These are phyloP conservation scores for Dasyprocta punctata DNA, from an alignment of 2,113 vertebrate species.

Conservation along the genomic window DNA sequence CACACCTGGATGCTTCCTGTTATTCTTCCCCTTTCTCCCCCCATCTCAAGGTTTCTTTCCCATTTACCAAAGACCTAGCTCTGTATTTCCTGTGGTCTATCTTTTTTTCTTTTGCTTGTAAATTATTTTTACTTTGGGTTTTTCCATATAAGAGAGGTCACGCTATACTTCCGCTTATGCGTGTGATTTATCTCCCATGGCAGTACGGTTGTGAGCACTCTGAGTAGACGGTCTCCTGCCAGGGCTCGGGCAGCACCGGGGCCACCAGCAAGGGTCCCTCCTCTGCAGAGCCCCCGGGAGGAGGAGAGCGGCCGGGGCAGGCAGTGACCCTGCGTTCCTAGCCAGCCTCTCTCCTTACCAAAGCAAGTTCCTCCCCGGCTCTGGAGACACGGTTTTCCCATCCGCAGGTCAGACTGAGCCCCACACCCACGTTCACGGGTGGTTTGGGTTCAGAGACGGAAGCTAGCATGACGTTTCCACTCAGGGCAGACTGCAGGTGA, in stretches of 20 bases:
- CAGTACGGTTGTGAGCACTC: not conserved
- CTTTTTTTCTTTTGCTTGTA: not conserved
- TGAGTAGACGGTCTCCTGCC: not conserved
- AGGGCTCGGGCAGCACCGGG: not conserved
- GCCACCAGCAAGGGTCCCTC: fast-evolving
- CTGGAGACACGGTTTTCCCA: not conserved
- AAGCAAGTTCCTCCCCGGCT: not conserved
- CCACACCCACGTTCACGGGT: not conserved
- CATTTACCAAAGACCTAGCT: not conserved
- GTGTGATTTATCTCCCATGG: not conserved
- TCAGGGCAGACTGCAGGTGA: not conserved
- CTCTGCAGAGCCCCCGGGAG: not conserved
- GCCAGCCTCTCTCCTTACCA: not conserved
- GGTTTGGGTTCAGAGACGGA: not conserved
- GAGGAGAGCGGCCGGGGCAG: not conserved
- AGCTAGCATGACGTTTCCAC: not conserved
- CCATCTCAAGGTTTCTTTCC: not conserved
- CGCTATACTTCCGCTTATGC: not conserved
- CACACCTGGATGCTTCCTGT: not conserved
- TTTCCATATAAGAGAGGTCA: not conserved
- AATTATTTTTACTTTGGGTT: not conserved
- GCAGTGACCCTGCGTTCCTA: not conserved
- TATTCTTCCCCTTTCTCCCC: not conserved
- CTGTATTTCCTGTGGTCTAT: not conserved
- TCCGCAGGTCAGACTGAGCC: not conserved